Evolutionary conservation across 2,888 invertebrate genomes (phyloP), one percentile per base, ranked within the genome.

Genomic region (Phortica okadai): DNA sequence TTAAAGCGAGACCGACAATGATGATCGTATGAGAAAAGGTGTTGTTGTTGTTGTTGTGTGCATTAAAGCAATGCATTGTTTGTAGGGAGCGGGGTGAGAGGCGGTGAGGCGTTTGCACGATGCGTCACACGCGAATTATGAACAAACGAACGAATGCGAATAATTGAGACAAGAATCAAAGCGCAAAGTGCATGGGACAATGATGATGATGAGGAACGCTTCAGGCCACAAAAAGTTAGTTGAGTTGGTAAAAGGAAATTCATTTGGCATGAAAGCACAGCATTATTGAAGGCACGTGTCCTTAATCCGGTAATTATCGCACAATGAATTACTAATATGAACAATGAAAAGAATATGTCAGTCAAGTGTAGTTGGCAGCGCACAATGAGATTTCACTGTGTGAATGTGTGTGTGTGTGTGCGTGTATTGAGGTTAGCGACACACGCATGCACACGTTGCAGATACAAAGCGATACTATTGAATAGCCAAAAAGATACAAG

Each of bases 241-340:
- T 6, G 10, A 72, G 70, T 54, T 6, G 10, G 45, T 87, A 88
- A 87, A 85, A 78, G 87, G 85, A 84, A 81, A 87, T 85, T 62
- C 70, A 54, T 16, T 72, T 10, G 70, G 14, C 41, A 6, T 6
- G 11, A 6, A 41, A 11, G 14, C 41, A 10, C 21, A 41, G 56
- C 70, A 54, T 56, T 25, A 72, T 7, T 77, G 85, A 79, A 73
- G 85, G 88, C 85, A 85, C 85, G 85, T 85, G 85, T 85, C 87
- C 85, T 82, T 85, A 87, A 85, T 85, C 87, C 85, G 88, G 85
- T 85, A 85, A 85, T 85, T 85, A 85, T 85, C 73, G 79, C 80
- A 78, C 81, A 72, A 77, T 77, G 25, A 45, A 69, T 45, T 45
- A 21, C 16, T 45, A 6, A 6, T 56, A 62, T 2, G 25, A 33